These are phyloP conservation scores for Julus scanicus DNA, from an alignment of 2,888 invertebrate genomes.

Conservation along the genomic window DNA sequence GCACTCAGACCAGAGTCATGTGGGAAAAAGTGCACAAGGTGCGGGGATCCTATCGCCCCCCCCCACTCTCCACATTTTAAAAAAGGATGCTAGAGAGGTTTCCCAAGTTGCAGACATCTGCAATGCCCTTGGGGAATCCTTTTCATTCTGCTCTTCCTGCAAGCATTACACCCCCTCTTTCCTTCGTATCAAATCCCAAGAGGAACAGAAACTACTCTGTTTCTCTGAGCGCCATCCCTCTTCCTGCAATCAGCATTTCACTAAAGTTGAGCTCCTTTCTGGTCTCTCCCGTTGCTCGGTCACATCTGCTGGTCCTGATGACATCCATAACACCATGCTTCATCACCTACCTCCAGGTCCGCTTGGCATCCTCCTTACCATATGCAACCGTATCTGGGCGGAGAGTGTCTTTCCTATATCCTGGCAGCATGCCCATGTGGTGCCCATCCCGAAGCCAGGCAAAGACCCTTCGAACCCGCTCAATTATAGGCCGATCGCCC, in stretches of 20 bases:
- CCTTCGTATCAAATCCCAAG: background rate
- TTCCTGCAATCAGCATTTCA: background rate
- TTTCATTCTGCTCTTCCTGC: background rate
- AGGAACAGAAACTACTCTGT: background rate
- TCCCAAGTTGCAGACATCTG: background rate
- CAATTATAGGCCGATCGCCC: background rate
- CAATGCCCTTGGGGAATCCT: background rate
- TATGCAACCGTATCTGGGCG: background rate
- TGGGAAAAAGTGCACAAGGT: background rate
- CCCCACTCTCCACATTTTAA: background rate
- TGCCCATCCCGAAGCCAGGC: constrained; percentile 24
- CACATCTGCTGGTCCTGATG: background rate
- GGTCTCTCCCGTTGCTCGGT: background rate
- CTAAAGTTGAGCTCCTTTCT: background rate
- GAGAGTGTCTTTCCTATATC: background rate
- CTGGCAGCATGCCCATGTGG: constrained; percentile 24
- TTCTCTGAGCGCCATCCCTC: background rate
- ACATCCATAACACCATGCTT: background rate
- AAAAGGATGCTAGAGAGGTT: background rate
- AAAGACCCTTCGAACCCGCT: background rate
- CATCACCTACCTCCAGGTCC: background rate
- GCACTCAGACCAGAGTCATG: background rate
- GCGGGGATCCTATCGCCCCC: background rate
- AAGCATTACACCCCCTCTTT: background rate
- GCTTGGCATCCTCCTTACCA: background rate